phyloP scores from a whole-genome alignment of 2,113 vertebrate genomes.

The Gymnobelideus leadbeateri region DNA sequence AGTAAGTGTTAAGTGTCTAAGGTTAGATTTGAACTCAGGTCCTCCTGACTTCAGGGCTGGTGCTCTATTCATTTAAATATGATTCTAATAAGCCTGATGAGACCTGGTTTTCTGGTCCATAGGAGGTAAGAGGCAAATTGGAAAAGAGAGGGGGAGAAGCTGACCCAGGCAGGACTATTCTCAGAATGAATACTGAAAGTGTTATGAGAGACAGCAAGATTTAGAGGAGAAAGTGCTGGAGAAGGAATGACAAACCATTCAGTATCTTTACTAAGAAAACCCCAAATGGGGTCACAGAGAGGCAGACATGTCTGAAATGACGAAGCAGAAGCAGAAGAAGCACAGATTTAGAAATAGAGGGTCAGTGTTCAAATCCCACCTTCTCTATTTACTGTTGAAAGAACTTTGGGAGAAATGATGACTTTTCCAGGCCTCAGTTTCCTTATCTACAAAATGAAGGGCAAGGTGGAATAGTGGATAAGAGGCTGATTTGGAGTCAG shows the following conservation, averaged over 20 bases:
- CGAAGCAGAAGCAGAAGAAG: neutral
- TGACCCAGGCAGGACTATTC: neutral
- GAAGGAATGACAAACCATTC: too few species aligned
- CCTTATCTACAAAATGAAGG: too few species aligned
- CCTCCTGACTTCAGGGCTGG: too few species aligned
- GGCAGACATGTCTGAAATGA: too few species aligned
- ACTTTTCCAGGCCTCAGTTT: neutral
- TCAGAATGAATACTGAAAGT: neutral
- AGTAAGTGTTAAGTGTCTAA: too few species aligned
- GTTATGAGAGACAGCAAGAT: neutral
- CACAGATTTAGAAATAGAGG: neutral
- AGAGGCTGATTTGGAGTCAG: too few species aligned
- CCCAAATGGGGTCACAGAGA: too few species aligned
- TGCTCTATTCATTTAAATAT: neutral
- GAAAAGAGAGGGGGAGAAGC: neutral
- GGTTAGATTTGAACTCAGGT: too few species aligned
- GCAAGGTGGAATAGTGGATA: too few species aligned
- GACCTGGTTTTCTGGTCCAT: neutral
- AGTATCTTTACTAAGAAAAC: too few species aligned
- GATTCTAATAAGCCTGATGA: neutral
- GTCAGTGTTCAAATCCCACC: neutral
- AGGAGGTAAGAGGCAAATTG: neutral
- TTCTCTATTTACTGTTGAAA: neutral
- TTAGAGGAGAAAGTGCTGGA: neutral
- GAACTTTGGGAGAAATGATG: neutral